Base-by-base conservation (phyloP, 2,888 invertebrate genomes). In the Fragum fragum region DNA sequence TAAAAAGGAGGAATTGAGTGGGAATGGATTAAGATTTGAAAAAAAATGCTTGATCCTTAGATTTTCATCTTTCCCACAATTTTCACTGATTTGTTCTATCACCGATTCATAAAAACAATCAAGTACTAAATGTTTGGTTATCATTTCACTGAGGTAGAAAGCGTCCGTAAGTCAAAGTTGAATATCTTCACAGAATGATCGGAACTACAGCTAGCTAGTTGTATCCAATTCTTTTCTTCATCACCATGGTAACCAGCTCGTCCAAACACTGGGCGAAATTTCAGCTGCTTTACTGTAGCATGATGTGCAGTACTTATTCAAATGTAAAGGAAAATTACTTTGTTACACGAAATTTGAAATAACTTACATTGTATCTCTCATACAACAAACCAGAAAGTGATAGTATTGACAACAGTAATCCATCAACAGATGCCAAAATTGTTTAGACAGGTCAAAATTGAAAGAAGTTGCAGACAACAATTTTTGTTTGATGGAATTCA, bases 241-340 rank as follows among this genome's bases (percentile, higher is more conserved):
- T 75, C 73, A 18, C 81, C 83, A 86, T 84, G 82, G 78, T 77
- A 79, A 79, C 91, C 90, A 29, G 88, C 85, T 36, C 81, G 72
- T 1, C 91, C 92, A 18, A 81, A 69, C 66, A 79, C 73, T 14
- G 93, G 93, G 52, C 93, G 87, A 85, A 95, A 94, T 61, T 82
- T 83, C 9, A 95, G 76, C 23, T 92, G 85, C 78, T 92, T 94
- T 18, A 95, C 93, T 14, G 93, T 91, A 57, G 91, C 77, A 85
- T 94, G 94, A 85, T 94, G 94, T 32, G 93, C 92, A 77, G 73
- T 73, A 80, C 93, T 94, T 81, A 57, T n/a, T 16, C 32, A 11
- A 18, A 42, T n/a, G 85, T 85, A 73, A 83, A 85, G 76, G 80
- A 80, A 66, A 73, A 28, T 26, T n/a, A 23, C 26, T 55, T 2